These are phyloP conservation scores for Sebastes goodei DNA, from an alignment of 2,797 vertebrate genomes.

Conservation along the genomic window DNA sequence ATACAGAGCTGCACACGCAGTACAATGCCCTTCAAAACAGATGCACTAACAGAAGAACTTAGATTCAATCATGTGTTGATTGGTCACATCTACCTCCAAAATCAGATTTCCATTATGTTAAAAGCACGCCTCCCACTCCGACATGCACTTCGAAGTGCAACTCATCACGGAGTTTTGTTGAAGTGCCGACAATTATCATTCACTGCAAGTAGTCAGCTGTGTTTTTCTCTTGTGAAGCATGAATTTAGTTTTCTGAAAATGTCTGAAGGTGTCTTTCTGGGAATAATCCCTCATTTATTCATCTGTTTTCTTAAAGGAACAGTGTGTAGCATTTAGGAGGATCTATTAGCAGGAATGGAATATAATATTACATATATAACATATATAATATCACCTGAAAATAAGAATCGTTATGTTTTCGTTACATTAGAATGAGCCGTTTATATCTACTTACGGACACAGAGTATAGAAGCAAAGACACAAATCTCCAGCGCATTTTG, in stretches of 20 bases:
- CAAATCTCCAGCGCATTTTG: too few relatives aligned
- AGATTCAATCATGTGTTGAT: background rate
- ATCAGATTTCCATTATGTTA: background rate
- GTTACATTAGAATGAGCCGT: too few relatives aligned
- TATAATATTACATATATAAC: too few relatives aligned
- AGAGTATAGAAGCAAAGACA: too few relatives aligned
- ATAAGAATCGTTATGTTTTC: too few relatives aligned
- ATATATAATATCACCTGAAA: too few relatives aligned
- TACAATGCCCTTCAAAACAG: constrained; percentile 11
- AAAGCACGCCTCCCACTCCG: background rate
- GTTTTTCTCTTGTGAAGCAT: background rate
- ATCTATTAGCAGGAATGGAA: too few relatives aligned
- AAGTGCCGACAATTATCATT: background rate
- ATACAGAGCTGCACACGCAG: background rate
- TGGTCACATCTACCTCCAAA: background rate
- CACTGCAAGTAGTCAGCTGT: background rate
- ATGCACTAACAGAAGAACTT: background rate
- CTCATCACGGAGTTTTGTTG: background rate
- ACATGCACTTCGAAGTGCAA: background rate
- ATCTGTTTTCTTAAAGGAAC: background rate
- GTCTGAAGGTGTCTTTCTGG: background rate
- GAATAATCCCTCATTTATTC: background rate
- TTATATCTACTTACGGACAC: too few relatives aligned
- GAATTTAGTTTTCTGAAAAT: background rate
- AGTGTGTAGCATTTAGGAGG: too few relatives aligned